phyloP scores from a whole-genome alignment of 2,797 vertebrate genomes.

The Anguilla marmorata region DNA sequence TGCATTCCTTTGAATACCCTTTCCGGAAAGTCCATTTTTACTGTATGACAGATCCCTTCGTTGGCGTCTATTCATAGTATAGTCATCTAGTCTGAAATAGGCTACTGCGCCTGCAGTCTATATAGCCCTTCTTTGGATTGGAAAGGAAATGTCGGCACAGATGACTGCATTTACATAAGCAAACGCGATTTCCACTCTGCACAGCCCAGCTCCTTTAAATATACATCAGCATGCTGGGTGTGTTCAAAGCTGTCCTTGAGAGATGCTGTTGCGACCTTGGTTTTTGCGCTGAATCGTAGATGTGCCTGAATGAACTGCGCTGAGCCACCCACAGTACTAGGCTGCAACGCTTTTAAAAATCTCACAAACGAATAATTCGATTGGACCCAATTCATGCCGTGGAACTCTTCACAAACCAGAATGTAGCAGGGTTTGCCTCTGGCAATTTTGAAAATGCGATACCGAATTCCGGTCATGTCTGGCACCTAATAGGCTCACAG shows the following conservation, averaged over 20 bases:
- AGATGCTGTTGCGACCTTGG: constrained; percentile 79
- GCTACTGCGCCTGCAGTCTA: background rate
- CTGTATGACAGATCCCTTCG: background rate
- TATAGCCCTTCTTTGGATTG: background rate
- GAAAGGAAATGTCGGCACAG: background rate
- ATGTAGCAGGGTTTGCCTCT: background rate
- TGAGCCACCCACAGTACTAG: background rate
- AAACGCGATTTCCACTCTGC: background rate
- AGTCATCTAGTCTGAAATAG: background rate
- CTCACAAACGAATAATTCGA: background rate
- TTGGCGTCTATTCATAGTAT: background rate
- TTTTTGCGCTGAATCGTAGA: constrained; percentile 54
- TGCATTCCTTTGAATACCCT: background rate
- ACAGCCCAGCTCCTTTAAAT: background rate
- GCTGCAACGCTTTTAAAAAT: background rate
- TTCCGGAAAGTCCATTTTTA: background rate
- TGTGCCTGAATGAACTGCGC: constrained; percentile 4
- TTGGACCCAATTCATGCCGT: background rate
- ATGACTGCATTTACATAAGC: constrained; percentile 8
- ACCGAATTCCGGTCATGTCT: constrained; percentile 60
- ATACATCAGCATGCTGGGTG: constrained; percentile 45
- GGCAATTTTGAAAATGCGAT: background rate
- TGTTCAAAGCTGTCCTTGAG: constrained; percentile 66
- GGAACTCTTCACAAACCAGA: background rate
- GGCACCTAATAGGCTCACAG: background rate